Evolutionary conservation across 2,888 invertebrate species (phyloP), one percentile per base, ranked within the genome.

Genomic region (Venusia cambrica): DNA sequence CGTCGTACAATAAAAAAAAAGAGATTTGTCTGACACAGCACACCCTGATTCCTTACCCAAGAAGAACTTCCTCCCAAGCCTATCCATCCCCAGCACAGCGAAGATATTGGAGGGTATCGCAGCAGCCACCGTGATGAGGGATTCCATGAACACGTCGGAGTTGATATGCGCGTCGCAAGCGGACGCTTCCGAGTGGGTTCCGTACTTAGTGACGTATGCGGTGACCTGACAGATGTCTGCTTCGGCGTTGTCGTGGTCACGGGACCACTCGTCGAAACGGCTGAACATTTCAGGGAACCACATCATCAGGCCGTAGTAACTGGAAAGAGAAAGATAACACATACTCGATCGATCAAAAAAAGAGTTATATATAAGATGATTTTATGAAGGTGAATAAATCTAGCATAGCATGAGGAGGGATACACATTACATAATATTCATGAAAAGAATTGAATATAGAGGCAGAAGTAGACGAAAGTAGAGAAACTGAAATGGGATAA

Each of bases 221-320:
- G 94, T 95, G 37, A 95, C 95, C 54, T 91, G 80, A 64, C 95
- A 95, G 34, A 94, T 93, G 51, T 91, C 90, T 0, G 92, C 92
- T 28, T 89, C 88, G 25, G 88, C 84, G 54, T 90, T 90, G 28
- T 92, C 92, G 75, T 93, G 91, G 14, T 88, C 83, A 30, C 89
- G 88, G 28, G 91, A 90, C 81, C 90, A 96, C 69, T 94, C 94
- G 78, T 95, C 94, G 73, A 95, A 95, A 25, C 97, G 93, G 72
- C 94, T 95, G 83, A 97, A 97, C 66, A 97, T 89, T 79, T 97
- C 97, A 0, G 97, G 97, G 83, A 97, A 97, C 97, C 97, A 97
- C 95, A 97, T 96, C 95, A 96, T 96, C 32, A 97, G 88, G 19
- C 97, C 97, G 73, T 97, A 97, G 76, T 97, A 97, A 35, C 94